phyloP scores from a whole-genome alignment of 2,888 invertebrate genomes.

The Idaea dimidiata region DNA sequence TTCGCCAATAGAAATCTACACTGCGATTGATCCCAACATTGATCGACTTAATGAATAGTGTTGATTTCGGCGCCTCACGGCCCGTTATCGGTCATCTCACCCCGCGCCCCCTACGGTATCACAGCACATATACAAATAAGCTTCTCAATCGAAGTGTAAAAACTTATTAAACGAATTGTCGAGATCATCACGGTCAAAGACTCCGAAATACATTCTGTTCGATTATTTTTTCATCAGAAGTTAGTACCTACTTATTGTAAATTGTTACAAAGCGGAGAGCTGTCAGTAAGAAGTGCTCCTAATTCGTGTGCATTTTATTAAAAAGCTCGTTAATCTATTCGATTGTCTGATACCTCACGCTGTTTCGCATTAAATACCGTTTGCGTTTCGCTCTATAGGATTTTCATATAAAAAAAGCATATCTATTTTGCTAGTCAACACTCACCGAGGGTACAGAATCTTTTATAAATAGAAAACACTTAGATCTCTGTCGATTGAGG shows the following conservation, averaged over 20 bases:
- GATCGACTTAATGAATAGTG: conserved; percentile 71
- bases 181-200: conserved; percentile 63
- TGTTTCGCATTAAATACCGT: conserved; percentile 57
- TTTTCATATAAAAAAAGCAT: conserved; percentile 29
- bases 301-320: conserved; percentile 53
- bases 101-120: conserved; percentile 45
- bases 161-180: conserved; percentile 50
- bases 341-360: conserved; percentile 53
- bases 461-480: conserved; percentile 56
- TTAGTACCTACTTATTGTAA: conserved; percentile 28
- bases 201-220: conserved; percentile 45
- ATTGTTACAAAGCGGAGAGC: conserved; percentile 48
- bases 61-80: conserved; percentile 50
- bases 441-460: conserved; percentile 36
- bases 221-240: conserved; percentile 38
- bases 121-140: conserved; percentile 39
- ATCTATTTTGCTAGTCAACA: conserved; percentile 51
- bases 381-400: conserved; percentile 56
- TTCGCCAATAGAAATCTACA: conserved; percentile 72
- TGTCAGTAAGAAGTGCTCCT: conserved; percentile 49
- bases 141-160: conserved; percentile 48
- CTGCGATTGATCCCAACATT: conserved; percentile 67
- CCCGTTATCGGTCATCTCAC: conserved; percentile 65
- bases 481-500: conserved; percentile 54
- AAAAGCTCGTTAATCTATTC: conserved; percentile 55